Evolutionary conservation across 2,888 invertebrate genomes (phyloP), one percentile per base, ranked within the genome.

Genomic region (Plagiodera versicolora): DNA sequence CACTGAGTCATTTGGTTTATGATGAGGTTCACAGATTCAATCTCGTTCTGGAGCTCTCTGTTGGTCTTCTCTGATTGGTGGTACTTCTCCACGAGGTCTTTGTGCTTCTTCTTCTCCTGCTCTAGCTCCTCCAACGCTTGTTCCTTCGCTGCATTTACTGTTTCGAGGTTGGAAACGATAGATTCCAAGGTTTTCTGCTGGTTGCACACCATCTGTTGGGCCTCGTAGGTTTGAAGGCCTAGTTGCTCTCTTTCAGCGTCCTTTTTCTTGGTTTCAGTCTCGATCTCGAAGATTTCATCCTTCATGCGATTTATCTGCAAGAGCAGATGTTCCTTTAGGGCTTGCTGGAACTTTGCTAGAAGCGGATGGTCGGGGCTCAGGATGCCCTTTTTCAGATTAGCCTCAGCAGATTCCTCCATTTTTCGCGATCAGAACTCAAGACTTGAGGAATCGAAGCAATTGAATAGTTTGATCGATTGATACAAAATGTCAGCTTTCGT

Each of bases 281-380:
- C 83, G 24, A 90, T 80, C 65, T 88, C 86, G 1, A 83, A 76
- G 54, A 91, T 87, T 76, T 92, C 89, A 60, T 86, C 85, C 47
- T 84, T 83, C 0, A 91, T 82, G 56, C 86, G 83, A 17, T 83
- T 80, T 70, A 89, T 86, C 64, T 90, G 70, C 32, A 46, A 48
- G 0, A 68, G 57, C 14, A 72, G 66, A 54, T 76, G 73, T 46
- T 76, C 74, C 53, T 72, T 77, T 5, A 77, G 59, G 0, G 74
- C 70, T 20, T 64, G 68, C 56, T 76, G 76, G 63, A 76, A 76
- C 24, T 67, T 70, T 16, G 69, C 70, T 49, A 75, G 61, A 9
- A 74, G 64, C 11, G 74, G 75, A 68, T 76, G 74, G 52, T 75
- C 73, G 11, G 76, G 74, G 54, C 67, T 67, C 53, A 74, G 57